phyloP scores from a whole-genome alignment of 2,888 invertebrate species.

The Augochlorella aurata region DNA sequence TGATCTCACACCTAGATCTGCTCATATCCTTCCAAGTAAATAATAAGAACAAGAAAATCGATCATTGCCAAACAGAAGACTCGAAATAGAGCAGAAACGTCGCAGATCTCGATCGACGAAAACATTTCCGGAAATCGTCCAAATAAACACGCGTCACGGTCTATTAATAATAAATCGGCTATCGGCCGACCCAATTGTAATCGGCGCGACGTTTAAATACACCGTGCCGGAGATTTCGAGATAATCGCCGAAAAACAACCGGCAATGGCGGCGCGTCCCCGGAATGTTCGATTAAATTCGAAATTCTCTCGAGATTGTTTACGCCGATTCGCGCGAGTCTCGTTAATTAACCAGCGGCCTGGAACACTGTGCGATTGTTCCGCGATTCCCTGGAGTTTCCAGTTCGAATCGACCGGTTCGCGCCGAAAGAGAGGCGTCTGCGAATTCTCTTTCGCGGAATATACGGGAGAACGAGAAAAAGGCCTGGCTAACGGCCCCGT shows the following conservation, averaged over 20 bases:
- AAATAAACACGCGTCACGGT: neutral
- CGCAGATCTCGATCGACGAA: too few species aligned
- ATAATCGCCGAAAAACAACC: neutral
- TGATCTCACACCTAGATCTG: too few species aligned
- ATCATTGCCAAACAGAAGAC: too few species aligned
- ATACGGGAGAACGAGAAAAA: neutral
- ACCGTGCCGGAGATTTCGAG: neutral
- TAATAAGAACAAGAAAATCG: too few species aligned
- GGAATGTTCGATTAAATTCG: neutral
- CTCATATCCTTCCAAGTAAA: too few species aligned
- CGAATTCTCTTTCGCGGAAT: neutral
- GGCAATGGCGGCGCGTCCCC: neutral
- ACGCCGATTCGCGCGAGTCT: neutral
- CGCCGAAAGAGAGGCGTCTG: neutral
- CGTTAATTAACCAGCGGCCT: neutral
- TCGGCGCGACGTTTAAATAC: neutral
- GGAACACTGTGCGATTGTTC: neutral
- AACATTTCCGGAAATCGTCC: neutral
- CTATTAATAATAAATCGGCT: neutral
- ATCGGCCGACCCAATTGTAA: neutral
- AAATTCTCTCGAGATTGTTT: neutral
- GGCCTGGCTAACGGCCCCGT: neutral
- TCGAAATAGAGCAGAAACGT: too few species aligned
- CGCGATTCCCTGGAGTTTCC: neutral
- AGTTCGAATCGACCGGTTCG: neutral